Evolutionary conservation across 2,888 invertebrate genomes (phyloP), one percentile per base, ranked within the genome.

Genomic region (Mayetiola destructor): DNA sequence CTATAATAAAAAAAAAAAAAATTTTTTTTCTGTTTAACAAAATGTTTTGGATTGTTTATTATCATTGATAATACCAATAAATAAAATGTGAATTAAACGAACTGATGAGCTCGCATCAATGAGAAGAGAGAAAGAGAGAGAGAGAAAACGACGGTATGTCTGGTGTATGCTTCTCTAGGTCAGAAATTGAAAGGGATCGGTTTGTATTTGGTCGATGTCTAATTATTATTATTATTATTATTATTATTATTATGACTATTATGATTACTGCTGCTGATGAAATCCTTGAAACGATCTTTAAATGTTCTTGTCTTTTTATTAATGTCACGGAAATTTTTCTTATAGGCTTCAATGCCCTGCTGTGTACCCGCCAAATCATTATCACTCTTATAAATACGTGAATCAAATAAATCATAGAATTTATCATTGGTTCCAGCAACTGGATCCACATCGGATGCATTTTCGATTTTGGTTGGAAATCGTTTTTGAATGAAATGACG

Each of bases 401-500:
- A 63, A 61, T 65, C 63, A 57, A 65, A 65, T 18, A 64, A 56
- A 23, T 62, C 63, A 42, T 64, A 65, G 58, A 62, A 64, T 1
- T 60, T 59, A 10, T 27, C 8, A 54, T 60, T 54, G 53, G 42
- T 58, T n/a, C n/a, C 12, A 1, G 40, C 16, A 29, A n/a, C n/a
- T n/a, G n/a, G n/a, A 54, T 39, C 12, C 32, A 42, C 1, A 27
- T 29, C 4, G 18, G 8, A n/a, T 21, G 32, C n/a, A 23, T 30
- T 53, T 18, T 30, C 18, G 18, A 35, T 29, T 29, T 16, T 9
- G 14, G 54, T 23, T 20, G 48, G 1, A 32, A 54, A 58, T 52
- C 59, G 58, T 39, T 56, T 39, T 53, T 60, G 58, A 23, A 60
- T 58, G 58, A 85, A 89, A 55, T 82, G 79, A 60, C 82, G 80